Percentiles rank a stretch among this genome's conserved stretches.
Evolutionary conservation across 1,140 invertebrate genomes (phyloP).

Genomic region (Temnothorax curvispinosus): DNA sequence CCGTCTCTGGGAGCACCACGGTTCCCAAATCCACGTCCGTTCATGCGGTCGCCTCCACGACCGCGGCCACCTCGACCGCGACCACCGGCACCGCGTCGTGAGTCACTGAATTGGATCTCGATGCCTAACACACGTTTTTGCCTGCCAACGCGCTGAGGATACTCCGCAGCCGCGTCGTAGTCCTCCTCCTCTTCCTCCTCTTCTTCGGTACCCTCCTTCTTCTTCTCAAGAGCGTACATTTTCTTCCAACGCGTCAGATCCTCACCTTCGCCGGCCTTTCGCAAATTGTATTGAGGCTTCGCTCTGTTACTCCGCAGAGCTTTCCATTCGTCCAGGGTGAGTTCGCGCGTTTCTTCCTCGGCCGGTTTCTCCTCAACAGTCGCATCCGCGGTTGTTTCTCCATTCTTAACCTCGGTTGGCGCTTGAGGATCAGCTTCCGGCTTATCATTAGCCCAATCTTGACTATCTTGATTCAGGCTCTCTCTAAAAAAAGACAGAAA

Average conservation of each 20-base stretch:
- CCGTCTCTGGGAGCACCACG: constrained; percentile 80
- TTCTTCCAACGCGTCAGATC: constrained; percentile 97
- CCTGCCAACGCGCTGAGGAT: constrained; percentile 94
- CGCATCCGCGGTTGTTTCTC: constrained; percentile 79
- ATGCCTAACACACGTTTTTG: constrained; percentile 95
- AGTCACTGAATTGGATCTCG: constrained; percentile 95
- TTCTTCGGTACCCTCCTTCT: constrained; percentile 90
- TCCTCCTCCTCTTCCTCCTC: constrained; percentile 90
- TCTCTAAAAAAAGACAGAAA: constrained; percentile 73
- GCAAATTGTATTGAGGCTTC: constrained; percentile 94
- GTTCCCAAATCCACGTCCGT: constrained; percentile 81
- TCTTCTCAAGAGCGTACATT: constrained; percentile 93
- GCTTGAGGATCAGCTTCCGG: constrained; percentile 78
- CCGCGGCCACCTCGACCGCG: constrained; percentile 87
- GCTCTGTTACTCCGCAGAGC: constrained; percentile 90
- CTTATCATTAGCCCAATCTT: constrained; percentile 85
- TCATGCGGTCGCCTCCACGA: constrained; percentile 79
- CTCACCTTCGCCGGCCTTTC: constrained; percentile 97
- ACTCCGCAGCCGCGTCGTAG: constrained; percentile 91
- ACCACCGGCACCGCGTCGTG: constrained; percentile 89
- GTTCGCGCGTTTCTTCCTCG: constrained; percentile 92
- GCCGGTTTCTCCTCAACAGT: constrained; percentile 85
- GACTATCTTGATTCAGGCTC: constrained; percentile 83
- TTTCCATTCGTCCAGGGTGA: constrained; percentile 96
- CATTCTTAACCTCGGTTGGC: constrained; percentile 81